Conservation (phyloP, 2,797 vertebrate genomes). For the Taeniopygia guttata region DNA sequence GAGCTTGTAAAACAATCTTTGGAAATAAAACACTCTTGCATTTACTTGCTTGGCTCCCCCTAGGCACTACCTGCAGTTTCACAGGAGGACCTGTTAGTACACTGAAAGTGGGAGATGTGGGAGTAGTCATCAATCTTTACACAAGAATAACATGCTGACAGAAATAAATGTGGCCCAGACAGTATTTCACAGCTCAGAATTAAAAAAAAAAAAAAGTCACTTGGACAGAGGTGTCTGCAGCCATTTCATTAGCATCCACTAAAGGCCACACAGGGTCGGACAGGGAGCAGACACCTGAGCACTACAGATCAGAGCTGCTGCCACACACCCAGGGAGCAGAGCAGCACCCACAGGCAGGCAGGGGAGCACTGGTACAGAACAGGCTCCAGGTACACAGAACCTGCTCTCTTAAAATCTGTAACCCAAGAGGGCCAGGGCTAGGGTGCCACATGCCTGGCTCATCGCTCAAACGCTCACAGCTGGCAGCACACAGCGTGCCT, state of each 20-base stretch:
- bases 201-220: background rate
- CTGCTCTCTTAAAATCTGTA: fast-evolving
- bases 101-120: background rate
- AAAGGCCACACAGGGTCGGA: fast-evolving
- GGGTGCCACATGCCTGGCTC: background rate
- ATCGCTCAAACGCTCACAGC: background rate
- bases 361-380: too few relatives aligned
- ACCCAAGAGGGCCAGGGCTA: background rate
- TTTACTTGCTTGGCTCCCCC: background rate
- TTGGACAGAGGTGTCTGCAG: background rate
- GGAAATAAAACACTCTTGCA: background rate
- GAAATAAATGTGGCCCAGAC: background rate
- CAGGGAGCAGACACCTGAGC: background rate
- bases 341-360: background rate
- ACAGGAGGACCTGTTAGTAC: too few relatives aligned
- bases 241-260: background rate
- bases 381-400: background rate
- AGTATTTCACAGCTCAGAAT: background rate
- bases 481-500: background rate
- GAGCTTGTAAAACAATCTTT: background rate
- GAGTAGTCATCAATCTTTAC: background rate
- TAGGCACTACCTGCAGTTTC: background rate
- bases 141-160: background rate
- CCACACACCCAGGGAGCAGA: background rate
- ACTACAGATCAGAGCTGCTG: background rate